Base-by-base conservation (phyloP, 2,113 vertebrate genomes). In the Sialia sialis region DNA sequence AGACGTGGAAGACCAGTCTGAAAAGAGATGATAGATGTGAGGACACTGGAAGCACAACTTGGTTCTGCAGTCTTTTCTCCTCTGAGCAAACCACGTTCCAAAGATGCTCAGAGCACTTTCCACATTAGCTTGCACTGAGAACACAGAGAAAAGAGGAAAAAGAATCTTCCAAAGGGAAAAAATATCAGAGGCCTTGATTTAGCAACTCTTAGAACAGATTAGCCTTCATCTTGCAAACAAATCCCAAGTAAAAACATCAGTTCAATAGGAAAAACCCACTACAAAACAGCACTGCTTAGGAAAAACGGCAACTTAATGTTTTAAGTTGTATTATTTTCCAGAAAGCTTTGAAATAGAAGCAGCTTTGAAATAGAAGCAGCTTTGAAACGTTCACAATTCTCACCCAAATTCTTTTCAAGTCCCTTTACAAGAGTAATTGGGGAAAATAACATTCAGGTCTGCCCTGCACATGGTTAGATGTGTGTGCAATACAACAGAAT, bases 341-440 rank as follows among this genome's bases (percentile, higher is more conserved):
- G 66, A 89, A 88, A 63, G 22, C 74, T 83, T 89, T 93, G 78
- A 93, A 92, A 95, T 30, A 62, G n/a, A 92, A 63, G 51, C 19
- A n/a, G 34, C 43, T 91, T 80, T 83, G 62, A 85, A 87, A 22
- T 30, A 62, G n/a, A 92, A 63, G 51, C 19, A n/a, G 34, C 43
- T 91, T 80, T 83, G 62, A 85, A 87, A 22, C 0, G 0, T 17
- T 81, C 49, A 52, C 15, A 30, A 1, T 79, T 75, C 69, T 76
- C 9, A 19, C 30, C 26, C 26, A 1, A 32, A 25, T 18, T 39
- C 32, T 62, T 84, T 79, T 82, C 46, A 68, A 83, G 62, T 18
- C 3, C 2, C 34, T 90, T 93, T n/a, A 44, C 11, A 74, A 63
- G 43, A 43, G 13, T 39, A 66, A 83, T 68, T 73, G 58, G 30